phyloP scores from a whole-genome alignment of 2,113 vertebrate species.

The Emberiza fucata region DNA sequence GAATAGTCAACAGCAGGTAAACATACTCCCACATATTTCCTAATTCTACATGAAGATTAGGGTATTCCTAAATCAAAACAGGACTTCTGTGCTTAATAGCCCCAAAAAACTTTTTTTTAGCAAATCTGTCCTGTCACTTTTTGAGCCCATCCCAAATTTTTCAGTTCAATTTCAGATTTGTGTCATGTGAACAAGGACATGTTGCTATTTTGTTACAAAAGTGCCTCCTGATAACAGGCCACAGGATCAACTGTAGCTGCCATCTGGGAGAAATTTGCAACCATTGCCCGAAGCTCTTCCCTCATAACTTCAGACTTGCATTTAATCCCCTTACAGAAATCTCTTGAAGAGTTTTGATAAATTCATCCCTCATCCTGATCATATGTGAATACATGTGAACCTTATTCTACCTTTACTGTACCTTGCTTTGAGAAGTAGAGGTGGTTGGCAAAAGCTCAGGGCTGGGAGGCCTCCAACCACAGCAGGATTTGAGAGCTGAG shows the following conservation, averaged over 20 bases:
- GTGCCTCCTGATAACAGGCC: neutral
- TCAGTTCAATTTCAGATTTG: neutral
- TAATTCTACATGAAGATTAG: neutral
- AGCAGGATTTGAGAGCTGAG: neutral
- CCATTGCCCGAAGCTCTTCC: neutral
- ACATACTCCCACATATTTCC: neutral
- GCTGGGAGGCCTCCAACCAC: neutral
- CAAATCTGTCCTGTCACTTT: neutral
- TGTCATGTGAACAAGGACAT: neutral
- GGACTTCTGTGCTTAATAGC: neutral
- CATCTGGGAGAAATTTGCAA: neutral
- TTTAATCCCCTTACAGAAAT: neutral
- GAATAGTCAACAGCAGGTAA: neutral
- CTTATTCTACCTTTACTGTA: neutral
- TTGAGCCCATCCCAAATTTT: neutral
- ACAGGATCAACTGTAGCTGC: neutral
- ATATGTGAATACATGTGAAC: neutral
- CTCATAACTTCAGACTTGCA: neutral
- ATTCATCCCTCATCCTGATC: neutral
- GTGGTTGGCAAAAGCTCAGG: neutral
- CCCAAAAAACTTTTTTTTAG: neutral
- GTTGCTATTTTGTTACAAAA: neutral
- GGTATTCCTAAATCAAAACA: neutral
- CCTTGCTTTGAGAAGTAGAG: neutral
- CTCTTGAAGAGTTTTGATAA: neutral